Conservation (phyloP, 2,888 invertebrate genomes). For the Epiblema foenella region DNA sequence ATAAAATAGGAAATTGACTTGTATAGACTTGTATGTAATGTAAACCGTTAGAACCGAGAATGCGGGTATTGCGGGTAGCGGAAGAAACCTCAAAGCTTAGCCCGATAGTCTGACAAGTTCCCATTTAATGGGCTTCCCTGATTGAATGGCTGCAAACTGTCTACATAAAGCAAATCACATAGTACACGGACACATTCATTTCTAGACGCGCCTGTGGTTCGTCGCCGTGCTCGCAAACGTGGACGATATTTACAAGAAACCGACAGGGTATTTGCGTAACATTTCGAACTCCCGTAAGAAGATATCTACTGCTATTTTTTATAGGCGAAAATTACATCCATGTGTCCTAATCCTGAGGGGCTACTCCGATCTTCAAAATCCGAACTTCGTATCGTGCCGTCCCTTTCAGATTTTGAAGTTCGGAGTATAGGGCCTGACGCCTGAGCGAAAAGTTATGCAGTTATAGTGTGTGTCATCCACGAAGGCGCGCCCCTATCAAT, state of each 20-base stretch:
- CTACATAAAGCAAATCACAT: slow-evolving; percentile 48
- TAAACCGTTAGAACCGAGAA: slow-evolving; percentile 36
- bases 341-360: too few relatives aligned
- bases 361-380: too few relatives aligned
- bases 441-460: too few relatives aligned
- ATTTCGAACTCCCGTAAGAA: too few relatives aligned
- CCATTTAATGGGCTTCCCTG: slow-evolving; percentile 41
- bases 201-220: slow-evolving; percentile 31
- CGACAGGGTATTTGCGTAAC: neutral
- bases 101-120: slow-evolving; percentile 38
- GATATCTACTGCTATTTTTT: too few relatives aligned
- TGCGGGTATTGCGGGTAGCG: slow-evolving; percentile 28
- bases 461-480: too few relatives aligned
- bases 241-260: slow-evolving; percentile 43
- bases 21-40: slow-evolving; percentile 15
- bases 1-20: slow-evolving; percentile 26
- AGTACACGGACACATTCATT: slow-evolving; percentile 30
- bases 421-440: too few relatives aligned
- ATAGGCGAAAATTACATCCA: too few relatives aligned
- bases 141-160: slow-evolving; percentile 41
- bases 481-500: too few relatives aligned
- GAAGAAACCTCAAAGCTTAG: slow-evolving; percentile 33
- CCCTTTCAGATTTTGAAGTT: too few relatives aligned
- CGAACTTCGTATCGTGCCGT: too few relatives aligned
- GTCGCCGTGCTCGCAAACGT: slow-evolving; percentile 46